These are phyloP conservation scores for Halichoerus grypus DNA, from an alignment of 2,113 vertebrate genomes.

Conservation along the genomic window DNA sequence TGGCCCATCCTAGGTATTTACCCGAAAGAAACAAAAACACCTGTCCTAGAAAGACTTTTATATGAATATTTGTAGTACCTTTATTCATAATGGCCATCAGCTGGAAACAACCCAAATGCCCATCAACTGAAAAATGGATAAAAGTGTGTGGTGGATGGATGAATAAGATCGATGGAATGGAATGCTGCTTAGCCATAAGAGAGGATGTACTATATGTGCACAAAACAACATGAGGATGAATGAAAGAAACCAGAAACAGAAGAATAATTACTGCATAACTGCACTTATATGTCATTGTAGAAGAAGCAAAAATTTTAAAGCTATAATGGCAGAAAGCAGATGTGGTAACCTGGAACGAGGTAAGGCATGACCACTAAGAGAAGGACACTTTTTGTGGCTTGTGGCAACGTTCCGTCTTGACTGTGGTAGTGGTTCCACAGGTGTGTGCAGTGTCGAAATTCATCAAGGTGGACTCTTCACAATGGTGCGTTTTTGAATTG, in stretches of 20 bases:
- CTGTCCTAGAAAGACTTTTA: neutral
- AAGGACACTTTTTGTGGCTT: neutral
- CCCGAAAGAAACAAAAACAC: neutral
- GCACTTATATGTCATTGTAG: neutral
- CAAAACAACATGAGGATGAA: neutral
- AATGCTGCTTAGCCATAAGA: neutral
- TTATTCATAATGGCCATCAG: neutral
- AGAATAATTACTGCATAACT: neutral
- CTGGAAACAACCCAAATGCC: neutral
- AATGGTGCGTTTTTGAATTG: neutral
- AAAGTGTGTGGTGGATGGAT: neutral
- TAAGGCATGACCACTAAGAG: neutral
- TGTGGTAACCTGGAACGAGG: neutral
- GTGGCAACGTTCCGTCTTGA: neutral
- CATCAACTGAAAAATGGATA: neutral
- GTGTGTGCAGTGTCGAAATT: neutral
- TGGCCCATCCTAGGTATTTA: neutral
- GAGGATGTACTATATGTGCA: neutral
- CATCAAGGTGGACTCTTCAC: neutral
- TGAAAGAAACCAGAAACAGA: neutral
- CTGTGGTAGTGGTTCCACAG: neutral
- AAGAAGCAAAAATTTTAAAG: neutral
- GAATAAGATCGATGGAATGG: neutral
- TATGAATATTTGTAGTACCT: neutral
- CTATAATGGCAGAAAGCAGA: neutral